Percentiles rank a stretch among this genome's conserved stretches.
Evolutionary conservation across 2,797 vertebrate species (phyloP).

Genomic region (Acanthurus leucopareius): DNA sequence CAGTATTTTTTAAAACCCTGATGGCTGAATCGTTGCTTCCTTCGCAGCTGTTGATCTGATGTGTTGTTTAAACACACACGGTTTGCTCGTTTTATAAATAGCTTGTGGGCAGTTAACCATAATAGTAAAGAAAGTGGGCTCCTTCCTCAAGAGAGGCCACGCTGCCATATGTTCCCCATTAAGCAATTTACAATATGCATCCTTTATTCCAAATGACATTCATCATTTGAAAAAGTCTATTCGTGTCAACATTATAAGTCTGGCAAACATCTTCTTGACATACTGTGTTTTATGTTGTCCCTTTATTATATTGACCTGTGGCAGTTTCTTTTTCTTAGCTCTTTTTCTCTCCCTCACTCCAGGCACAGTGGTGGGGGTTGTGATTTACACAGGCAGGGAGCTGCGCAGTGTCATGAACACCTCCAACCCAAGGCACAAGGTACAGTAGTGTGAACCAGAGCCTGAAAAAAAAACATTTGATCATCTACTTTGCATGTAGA

Average conservation of each 20-base stretch:
- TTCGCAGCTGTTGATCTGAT: constrained; percentile 24
- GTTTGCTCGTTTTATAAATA: constrained; percentile 25
- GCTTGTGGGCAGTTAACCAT: constrained; percentile 8
- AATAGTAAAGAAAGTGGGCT: constrained; percentile 19
- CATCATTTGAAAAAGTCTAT: constrained; percentile 62
- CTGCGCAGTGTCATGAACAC: constrained; percentile 98
- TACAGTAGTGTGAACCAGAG: constrained; percentile 72
- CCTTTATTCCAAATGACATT: constrained; percentile 57
- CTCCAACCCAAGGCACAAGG: constrained; percentile 97
- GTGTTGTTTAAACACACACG: constrained; percentile 36
- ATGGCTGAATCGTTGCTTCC: not conserved
- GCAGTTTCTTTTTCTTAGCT: not conserved
- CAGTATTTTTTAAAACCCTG: too few relatives aligned
- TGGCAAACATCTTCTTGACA: constrained; percentile 67
- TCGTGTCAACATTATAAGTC: constrained; percentile 63
- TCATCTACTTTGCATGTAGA: not conserved
- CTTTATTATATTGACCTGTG: constrained; percentile 53
- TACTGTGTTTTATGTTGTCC: constrained; percentile 59
- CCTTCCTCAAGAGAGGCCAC: constrained; percentile 17
- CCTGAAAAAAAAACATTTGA: not conserved
- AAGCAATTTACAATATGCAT: constrained; percentile 52
- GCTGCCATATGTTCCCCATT: constrained; percentile 63
- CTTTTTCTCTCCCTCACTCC: constrained; percentile 21
- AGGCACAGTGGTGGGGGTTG: constrained; percentile 97
- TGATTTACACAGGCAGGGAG: constrained; percentile 98